Evolutionary conservation across 2,113 vertebrate species (phyloP), one percentile per base, ranked within the genome.

Genomic region (Eptatretus burgeri): DNA sequence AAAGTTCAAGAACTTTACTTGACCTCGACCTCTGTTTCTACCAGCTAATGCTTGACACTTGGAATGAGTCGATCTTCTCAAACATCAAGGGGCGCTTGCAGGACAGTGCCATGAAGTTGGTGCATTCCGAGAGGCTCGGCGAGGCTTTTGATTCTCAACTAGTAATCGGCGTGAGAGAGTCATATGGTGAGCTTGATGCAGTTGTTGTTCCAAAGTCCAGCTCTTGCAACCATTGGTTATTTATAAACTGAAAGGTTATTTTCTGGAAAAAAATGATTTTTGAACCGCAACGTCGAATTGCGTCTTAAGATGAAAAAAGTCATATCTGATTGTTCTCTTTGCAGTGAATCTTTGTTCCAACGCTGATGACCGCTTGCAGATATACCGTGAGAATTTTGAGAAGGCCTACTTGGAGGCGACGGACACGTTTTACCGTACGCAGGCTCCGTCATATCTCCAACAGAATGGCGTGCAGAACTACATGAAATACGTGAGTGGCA

Each of bases 1-100:
- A 3, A 41, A 41, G 27, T 3, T 41, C 27, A 41, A 41, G 3
- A 41, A 41, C 27, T 5, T 41, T 41, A 41, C 27, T 41, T 41
- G 27, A 41, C 27, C 27, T 41, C 3, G 3, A 3, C 27, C 27
- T 41, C 27, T 41, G 27, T 41, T 41, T 41, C 27, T 7, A 41
- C 27, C 73, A 96, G 91, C 79, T 98, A 62, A 98, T 98, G 91
- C 74, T 95, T 70, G 91, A 98, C 75, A 98, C 91, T 0, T 98
- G 91, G 88, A 98, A 98, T 70, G 91, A 98, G 71, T 98, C 91
- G 62, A 98, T 98, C 74, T 98, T 98, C 78, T 98, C 88, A 72
- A 98, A 98, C 74, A 98, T 98, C 70, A 98, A 98, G 72, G 93
- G 82, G 62, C 76, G 91, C 63, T 78, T 98, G 65, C 91, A 98